These are phyloP conservation scores for Canis aureus DNA, from an alignment of 2,113 vertebrate species.

Conservation along the genomic window DNA sequence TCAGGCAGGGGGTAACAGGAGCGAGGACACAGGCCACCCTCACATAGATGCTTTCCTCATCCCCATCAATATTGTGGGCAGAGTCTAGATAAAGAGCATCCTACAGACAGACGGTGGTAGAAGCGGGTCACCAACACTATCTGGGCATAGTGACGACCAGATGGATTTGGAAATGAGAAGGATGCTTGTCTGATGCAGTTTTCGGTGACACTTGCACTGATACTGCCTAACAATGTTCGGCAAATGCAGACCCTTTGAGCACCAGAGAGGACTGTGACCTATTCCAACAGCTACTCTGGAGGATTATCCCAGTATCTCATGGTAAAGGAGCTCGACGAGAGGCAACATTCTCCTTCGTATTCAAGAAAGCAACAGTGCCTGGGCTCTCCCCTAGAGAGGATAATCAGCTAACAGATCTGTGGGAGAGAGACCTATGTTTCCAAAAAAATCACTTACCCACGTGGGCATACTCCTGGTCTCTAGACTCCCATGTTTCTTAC, in stretches of 20 bases:
- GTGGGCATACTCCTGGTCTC: accelerated
- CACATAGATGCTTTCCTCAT: accelerated
- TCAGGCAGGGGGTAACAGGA: background rate
- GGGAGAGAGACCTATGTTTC: background rate
- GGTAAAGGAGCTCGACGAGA: background rate
- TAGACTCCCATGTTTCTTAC: accelerated
- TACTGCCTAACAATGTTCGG: accelerated
- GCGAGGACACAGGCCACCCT: accelerated
- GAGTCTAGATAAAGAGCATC: background rate
- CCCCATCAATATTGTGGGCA: accelerated
- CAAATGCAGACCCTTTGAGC: accelerated
- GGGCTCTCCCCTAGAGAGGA: accelerated
- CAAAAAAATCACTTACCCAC: too few relatives aligned
- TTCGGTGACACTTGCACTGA: background rate
- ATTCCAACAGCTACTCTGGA: accelerated
- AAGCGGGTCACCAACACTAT: accelerated
- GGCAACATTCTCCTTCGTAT: background rate
- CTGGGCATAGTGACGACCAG: accelerated
- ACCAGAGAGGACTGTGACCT: accelerated
- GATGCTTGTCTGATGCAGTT: accelerated
- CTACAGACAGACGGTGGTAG: too few relatives aligned
- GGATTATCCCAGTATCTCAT: background rate
- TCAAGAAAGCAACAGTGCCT: accelerated
- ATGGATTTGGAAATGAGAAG: too few relatives aligned
- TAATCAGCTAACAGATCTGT: background rate